phyloP scores from a whole-genome alignment of 2,888 invertebrate genomes.

The Philopedon plagiatum region DNA sequence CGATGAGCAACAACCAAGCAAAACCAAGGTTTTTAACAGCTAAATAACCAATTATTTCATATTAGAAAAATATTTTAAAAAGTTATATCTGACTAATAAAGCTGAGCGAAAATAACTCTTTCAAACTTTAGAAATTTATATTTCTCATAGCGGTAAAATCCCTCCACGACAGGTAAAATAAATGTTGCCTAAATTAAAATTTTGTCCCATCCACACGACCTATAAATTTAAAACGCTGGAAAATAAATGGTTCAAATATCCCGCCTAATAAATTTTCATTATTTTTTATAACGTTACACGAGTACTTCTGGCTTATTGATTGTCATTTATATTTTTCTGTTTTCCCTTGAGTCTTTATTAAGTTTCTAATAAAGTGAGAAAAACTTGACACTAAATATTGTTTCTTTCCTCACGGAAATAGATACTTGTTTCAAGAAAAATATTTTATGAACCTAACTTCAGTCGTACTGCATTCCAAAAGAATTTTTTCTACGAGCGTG shows the following conservation, averaged over 20 bases:
- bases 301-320: slow-evolving; percentile 1
- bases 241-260: slow-evolving; percentile 14
- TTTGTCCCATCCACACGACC: slow-evolving; percentile 20
- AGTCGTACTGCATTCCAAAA: too few relatives aligned
- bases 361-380: background rate
- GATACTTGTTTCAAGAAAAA: too few relatives aligned
- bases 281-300: slow-evolving; percentile 14
- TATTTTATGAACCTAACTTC: too few relatives aligned
- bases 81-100: too few relatives aligned
- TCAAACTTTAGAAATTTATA: background rate
- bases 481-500: too few relatives aligned
- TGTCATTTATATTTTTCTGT: slow-evolving; percentile 10
- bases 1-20: too few relatives aligned
- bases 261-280: slow-evolving; percentile 14
- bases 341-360: background rate
- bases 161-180: slow-evolving; percentile 11
- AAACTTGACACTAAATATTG: too few relatives aligned
- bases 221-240: slow-evolving; percentile 15
- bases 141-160: background rate
- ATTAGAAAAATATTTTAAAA: too few relatives aligned
- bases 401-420: too few relatives aligned
- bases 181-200: slow-evolving; percentile 15
- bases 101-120: too few relatives aligned
- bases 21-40: too few relatives aligned
- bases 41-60: too few relatives aligned